phyloP scores from a whole-genome alignment of 2,797 vertebrate species.

The Orestias chungarensis region DNA sequence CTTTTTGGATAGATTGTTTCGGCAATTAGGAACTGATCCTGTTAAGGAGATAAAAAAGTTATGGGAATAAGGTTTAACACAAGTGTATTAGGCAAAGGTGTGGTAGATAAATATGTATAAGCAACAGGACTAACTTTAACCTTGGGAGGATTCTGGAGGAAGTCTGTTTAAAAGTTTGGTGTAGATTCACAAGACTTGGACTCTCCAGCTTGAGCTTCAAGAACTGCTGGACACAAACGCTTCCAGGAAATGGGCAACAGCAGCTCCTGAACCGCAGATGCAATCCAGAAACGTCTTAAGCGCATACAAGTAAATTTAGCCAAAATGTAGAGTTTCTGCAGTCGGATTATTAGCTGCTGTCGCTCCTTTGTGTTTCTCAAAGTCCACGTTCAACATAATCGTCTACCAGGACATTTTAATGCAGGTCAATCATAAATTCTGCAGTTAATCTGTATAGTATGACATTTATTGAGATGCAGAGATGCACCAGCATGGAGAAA shows the following conservation, averaged over 20 bases:
- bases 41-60: too few relatives aligned
- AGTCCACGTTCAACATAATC: not conserved
- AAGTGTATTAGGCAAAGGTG: not conserved
- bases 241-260: not conserved
- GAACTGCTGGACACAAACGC: not conserved
- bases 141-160: not conserved
- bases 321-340: too few relatives aligned
- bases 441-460: too few relatives aligned
- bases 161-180: not conserved
- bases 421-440: too few relatives aligned
- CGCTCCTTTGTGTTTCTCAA: not conserved
- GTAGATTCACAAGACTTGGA: not conserved
- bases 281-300: not conserved
- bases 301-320: not conserved
- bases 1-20: too few relatives aligned
- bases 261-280: not conserved
- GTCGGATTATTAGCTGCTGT: not conserved
- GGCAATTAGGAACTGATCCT: too few relatives aligned
- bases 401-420: not conserved
- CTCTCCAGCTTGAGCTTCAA: not conserved
- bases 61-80: too few relatives aligned
- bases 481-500: not conserved
- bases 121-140: not conserved
- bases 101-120: not conserved
- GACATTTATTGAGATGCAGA: not conserved